Conservation (phyloP, 1,140 invertebrate genomes). For the Chelonus insularis region DNA sequence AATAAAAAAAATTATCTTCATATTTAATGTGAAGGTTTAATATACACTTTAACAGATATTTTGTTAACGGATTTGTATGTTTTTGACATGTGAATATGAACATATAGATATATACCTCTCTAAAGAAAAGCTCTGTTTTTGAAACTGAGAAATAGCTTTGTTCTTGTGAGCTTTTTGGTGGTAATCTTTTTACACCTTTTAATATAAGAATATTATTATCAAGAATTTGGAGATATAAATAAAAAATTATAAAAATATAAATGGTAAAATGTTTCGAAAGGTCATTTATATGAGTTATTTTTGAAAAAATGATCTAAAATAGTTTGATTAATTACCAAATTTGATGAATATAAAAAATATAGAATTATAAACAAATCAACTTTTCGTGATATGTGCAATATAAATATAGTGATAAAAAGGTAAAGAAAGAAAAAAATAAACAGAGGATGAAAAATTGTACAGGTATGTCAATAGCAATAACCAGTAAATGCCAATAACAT, state of each 20-base stretch:
- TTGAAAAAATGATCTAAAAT: no score
- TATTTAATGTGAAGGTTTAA: not conserved
- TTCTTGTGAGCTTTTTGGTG: slow-evolving; percentile 46
- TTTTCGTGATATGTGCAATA: not conserved
- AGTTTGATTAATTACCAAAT: no score
- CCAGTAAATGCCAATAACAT: slow-evolving; percentile 26
- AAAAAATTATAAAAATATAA: no score
- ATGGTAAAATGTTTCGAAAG: no score
- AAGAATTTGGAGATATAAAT: no score
- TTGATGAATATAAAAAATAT: no score
- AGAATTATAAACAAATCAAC: no score
- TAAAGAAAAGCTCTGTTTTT: slow-evolving; percentile 57
- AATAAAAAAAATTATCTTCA: not conserved
- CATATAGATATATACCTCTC: no score
- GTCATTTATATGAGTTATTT: no score
- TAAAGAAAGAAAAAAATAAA: not conserved
- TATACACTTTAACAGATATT: slow-evolving; percentile 28
- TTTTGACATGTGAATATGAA: slow-evolving; percentile 58
- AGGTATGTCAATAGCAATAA: slow-evolving; percentile 52
- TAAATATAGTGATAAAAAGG: not conserved
- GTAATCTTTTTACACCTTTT: not conserved
- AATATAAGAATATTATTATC: no score
- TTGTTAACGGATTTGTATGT: slow-evolving; percentile 54
- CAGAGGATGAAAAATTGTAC: slow-evolving; percentile 15
- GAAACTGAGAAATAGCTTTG: no score